Percentiles rank a stretch among this genome's conserved stretches.
Evolutionary conservation across 2,888 invertebrate genomes (phyloP).

Genomic region (Synanthedon andrenaeformis): DNA sequence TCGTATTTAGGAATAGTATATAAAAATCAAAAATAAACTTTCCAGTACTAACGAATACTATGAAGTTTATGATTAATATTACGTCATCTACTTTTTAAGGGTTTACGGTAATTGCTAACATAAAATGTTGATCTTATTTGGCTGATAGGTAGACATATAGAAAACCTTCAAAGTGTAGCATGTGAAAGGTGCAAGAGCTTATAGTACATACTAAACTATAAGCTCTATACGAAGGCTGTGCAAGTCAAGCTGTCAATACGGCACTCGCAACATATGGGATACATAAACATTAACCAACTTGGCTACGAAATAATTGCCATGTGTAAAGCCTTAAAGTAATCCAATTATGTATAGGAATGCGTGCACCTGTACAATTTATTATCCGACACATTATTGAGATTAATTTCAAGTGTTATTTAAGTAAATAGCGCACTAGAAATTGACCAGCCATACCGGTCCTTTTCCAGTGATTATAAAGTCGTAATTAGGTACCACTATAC

Average conservation of each 20-base stretch:
- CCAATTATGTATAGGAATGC: not conserved
- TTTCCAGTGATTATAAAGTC: no score
- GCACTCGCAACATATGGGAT: not conserved
- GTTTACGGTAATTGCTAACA: no score
- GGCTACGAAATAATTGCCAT: constrained; percentile 8
- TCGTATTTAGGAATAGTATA: no score
- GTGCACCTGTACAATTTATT: constrained; percentile 4
- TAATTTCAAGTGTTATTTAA: not conserved
- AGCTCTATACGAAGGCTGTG: not conserved
- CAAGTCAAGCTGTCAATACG: not conserved
- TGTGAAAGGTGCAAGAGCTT: not conserved
- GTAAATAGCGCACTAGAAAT: not conserved
- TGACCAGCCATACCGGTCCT: no score
- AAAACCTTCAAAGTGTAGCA: not conserved
- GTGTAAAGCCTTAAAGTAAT: not conserved
- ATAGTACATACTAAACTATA: not conserved
- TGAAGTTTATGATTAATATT: no score
- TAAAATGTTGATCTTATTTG: no score
- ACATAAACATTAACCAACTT: not conserved
- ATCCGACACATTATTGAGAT: not conserved
- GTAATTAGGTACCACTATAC: no score
- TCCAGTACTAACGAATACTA: no score
- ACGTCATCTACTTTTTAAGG: no score
- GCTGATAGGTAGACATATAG: no score
- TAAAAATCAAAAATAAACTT: no score